These are phyloP conservation scores for Nineta flava DNA, from an alignment of 2,888 invertebrate species.

Conservation along the genomic window DNA sequence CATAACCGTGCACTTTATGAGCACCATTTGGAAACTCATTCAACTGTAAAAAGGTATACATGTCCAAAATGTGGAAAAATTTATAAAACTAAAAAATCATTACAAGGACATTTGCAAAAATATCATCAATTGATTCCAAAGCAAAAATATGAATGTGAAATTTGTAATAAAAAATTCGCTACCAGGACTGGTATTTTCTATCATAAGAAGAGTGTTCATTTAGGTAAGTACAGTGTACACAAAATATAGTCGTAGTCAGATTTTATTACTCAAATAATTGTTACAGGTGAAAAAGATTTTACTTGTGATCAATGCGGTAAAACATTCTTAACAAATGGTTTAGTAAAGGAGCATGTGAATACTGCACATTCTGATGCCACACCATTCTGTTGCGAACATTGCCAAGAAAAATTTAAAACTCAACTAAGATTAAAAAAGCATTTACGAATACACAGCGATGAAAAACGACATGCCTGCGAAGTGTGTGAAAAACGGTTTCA, in stretches of 20 bases:
- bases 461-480: background rate
- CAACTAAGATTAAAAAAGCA: background rate
- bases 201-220: conserved; percentile 57
- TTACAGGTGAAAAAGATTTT: background rate
- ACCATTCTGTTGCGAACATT: background rate
- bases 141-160: conserved; percentile 39
- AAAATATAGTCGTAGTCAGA: no score
- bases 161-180: conserved; percentile 39
- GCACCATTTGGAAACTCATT: conserved; percentile 32
- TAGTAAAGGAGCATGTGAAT: background rate
- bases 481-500: background rate
- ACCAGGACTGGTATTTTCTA: conserved; percentile 46
- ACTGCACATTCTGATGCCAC: background rate
- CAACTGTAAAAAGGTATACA: conserved; percentile 31
- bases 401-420: background rate
- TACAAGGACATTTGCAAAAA: conserved; percentile 35
- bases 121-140: conserved; percentile 28
- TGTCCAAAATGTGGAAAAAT: conserved; percentile 38
- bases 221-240: conserved; percentile 18
- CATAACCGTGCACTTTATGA: conserved; percentile 31
- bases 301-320: background rate
- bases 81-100: conserved; percentile 37
- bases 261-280: background rate
- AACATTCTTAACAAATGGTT: background rate
- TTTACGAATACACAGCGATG: background rate